Base-by-base conservation (phyloP, 2,888 invertebrate genomes). In the Eupithecia centaureata region DNA sequence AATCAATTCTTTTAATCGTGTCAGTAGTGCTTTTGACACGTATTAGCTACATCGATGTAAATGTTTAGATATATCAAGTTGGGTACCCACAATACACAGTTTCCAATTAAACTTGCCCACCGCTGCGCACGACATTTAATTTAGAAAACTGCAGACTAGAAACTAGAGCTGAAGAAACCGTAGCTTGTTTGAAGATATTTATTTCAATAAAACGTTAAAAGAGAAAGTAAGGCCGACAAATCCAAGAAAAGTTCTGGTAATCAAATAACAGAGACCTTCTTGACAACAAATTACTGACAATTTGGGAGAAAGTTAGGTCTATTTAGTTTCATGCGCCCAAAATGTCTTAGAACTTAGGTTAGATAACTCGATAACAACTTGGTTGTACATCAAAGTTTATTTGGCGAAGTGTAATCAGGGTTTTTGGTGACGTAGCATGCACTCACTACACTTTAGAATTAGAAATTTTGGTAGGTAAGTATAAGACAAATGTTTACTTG, bases 221-320 rank as follows among this genome's bases (percentile, higher is more conserved):
- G 32, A 57, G 57, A 57, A 56, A 57, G 30, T 18, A 57, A 57
- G 12, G 18, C 30, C 54, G 8, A 10, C n/a, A 30, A 56, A 7
- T 56, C 27, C 18, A 22, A 33, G 18, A 33, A 57, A 33, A 57
- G 32, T 52, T 52, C 51, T 28, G 8, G 38, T 35, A 38, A 56
- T 54, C 33, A 52, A 35, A 62, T 63, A 30, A 63, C 18, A 38
- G 35, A 38, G 35, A 38, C 56, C 38, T 30, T 56, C 38, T 54
- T 33, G 28, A 13, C 56, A 63, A 15, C 56, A 56, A 61, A 63
- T 63, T 56, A 63, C 30, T 18, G 25, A 22, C 32, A 63, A 63
- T 63, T 63, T 38, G n/a, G 38, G 38, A 56, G 63, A 63, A 63
- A 63, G 56, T 54, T 35, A 35, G 52, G 56, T 56, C 56, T 38